A percentile compares a stretch with the other conserved stretches of the same genome.
phyloP scores from a whole-genome alignment of 2,888 invertebrate genomes.

The Ptychoptera contaminata region DNA sequence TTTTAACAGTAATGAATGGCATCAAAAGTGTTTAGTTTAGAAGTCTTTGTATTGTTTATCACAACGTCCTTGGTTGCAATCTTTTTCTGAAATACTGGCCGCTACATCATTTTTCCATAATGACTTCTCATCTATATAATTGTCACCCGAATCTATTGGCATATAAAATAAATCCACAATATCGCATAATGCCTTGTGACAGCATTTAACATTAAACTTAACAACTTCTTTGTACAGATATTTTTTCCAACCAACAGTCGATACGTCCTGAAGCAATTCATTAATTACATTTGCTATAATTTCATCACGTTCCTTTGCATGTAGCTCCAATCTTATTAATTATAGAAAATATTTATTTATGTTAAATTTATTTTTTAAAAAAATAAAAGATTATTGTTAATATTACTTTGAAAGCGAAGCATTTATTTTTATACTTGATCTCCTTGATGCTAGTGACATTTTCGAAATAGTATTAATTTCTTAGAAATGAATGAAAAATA shows the following conservation, averaged over 20 bases:
- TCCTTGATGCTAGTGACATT: too few relatives aligned
- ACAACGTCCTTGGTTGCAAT: background rate
- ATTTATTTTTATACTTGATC: too few relatives aligned
- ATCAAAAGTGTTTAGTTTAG: background rate
- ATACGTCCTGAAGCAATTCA: background rate
- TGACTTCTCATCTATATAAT: background rate
- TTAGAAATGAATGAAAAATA: too few relatives aligned
- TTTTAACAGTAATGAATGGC: slow-evolving; percentile 32
- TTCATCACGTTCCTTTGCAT: too few relatives aligned
- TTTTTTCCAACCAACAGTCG: background rate
- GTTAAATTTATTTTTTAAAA: too few relatives aligned
- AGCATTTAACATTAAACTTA: background rate
- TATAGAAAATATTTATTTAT: too few relatives aligned
- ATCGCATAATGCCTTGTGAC: background rate
- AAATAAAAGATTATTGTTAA: too few relatives aligned
- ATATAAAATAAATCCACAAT: background rate
- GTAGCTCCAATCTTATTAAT: too few relatives aligned
- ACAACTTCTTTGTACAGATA: background rate
- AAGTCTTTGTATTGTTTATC: background rate
- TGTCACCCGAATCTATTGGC: background rate
- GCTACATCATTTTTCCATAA: background rate
- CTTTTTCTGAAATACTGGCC: background rate
- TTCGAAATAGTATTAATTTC: too few relatives aligned
- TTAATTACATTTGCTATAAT: background rate
- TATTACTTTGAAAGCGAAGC: too few relatives aligned